These are phyloP conservation scores for Parauchenoglanis ngamensis DNA, from an alignment of 2,797 vertebrate genomes.

Conservation along the genomic window DNA sequence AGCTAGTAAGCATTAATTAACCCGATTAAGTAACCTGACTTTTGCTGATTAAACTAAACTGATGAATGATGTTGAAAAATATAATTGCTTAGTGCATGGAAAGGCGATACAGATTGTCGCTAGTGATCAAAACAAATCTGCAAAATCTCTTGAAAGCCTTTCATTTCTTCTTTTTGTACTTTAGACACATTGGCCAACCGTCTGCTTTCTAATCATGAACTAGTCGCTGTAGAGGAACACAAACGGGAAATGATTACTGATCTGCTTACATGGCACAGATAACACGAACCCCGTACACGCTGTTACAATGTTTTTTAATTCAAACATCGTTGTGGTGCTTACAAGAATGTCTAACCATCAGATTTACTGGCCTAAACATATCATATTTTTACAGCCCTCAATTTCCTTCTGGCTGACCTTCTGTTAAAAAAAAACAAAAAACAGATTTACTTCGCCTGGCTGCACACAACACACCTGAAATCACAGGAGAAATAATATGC, in stretches of 20 bases:
- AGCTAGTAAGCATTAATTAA: not conserved
- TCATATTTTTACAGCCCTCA: slow-evolving; percentile 14
- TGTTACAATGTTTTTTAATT: not conserved
- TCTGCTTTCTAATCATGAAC: not conserved
- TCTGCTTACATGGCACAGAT: not conserved
- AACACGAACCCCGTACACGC: not conserved
- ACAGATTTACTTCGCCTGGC: not conserved
- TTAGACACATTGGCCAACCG: not conserved
- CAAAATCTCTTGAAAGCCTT: not conserved
- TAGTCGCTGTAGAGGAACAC: not conserved
- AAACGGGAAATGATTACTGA: not conserved
- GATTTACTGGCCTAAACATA: slow-evolving; percentile 9
- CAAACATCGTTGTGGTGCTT: not conserved
- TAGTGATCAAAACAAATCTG: not conserved
- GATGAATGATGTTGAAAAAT: not conserved
- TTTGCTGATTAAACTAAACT: not conserved
- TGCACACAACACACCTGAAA: not conserved
- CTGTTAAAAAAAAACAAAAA: not conserved
- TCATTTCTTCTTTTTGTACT: not conserved
- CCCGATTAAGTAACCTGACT: not conserved
- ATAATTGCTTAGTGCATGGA: not conserved
- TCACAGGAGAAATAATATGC: slow-evolving; percentile 5
- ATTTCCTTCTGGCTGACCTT: slow-evolving; percentile 18
- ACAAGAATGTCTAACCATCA: not conserved
- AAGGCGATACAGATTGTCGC: not conserved